Base-by-base conservation (phyloP, 1,140 invertebrate species). In the Andrena cerasifolii region DNA sequence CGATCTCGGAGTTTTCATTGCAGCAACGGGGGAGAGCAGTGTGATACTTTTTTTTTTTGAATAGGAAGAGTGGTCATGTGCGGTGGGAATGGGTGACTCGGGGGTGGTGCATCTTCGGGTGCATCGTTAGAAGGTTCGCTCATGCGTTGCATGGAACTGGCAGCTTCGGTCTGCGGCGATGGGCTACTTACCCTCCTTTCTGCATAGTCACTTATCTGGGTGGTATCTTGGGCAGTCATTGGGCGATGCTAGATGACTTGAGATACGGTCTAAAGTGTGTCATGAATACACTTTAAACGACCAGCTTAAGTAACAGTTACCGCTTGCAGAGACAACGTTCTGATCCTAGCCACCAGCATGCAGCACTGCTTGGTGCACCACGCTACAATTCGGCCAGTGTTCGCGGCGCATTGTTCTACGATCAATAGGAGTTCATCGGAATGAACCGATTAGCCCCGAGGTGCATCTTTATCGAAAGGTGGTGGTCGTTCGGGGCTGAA, bases 351-450 rank as follows among this genome's bases (percentile, higher is more conserved):
- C 53, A 3, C 49, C 43, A 79, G 70, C 51, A 49, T 65, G 76
- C 81, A 79, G 81, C 59, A 70, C 63, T 26, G 72, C 45, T 36
- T 51, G 12, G 54, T 5, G 24, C 28, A 63, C 26, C 45, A n/a
- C 47, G 0, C 4, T 36, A 12, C 8, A 12, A 16, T 68, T 49
- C 76, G 45, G 3, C 58, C 51, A 8, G 49, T 8, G n/a, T 26
- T 14, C 21, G 36, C 59, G 26, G 49, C 36, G 6, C 31, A 16
- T 61, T 71, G 21, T 71, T 70, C n/a, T 8, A 40, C 62, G 58
- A 83, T 83, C 80, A 77, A 79, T 83, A 83, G 45, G 14, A 33
- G 47, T 78, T 45, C 33, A 45, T 43, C 1, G 12, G 33, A 40
- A 58, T 45, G 21, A 18, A 49, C 49, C 40, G 36, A 56, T 63